These are phyloP conservation scores for Volucella bombylans DNA, from an alignment of 2,888 invertebrate genomes.

Conservation along the genomic window DNA sequence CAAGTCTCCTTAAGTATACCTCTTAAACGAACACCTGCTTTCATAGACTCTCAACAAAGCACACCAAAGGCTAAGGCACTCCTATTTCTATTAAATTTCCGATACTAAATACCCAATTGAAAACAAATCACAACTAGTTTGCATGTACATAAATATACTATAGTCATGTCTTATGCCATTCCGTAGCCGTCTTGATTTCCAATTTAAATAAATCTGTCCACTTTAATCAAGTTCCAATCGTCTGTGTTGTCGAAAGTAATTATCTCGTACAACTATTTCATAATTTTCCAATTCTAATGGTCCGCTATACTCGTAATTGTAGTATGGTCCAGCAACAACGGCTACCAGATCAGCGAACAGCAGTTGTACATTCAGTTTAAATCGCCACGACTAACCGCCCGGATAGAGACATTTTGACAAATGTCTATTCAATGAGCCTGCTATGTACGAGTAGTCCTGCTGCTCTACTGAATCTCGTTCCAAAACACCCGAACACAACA, in stretches of 20 bases:
- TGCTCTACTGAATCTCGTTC: neutral
- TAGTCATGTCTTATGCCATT: slow-evolving; percentile 23
- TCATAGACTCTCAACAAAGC: neutral
- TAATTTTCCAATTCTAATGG: slow-evolving; percentile 53
- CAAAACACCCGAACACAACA: slow-evolving; percentile 33
- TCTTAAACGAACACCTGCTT: slow-evolving; percentile 41
- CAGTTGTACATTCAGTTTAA: slow-evolving; percentile 39
- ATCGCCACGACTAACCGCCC: slow-evolving; percentile 27
- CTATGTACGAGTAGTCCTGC: slow-evolving; percentile 38
- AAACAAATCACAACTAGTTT: slow-evolving; percentile 63
- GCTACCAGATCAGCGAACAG: slow-evolving; percentile 16
- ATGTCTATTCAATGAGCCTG: slow-evolving; percentile 70
- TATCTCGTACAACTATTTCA: slow-evolving; percentile 61
- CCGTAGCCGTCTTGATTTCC: slow-evolving; percentile 14
- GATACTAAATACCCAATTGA: neutral
- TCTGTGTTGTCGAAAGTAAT: slow-evolving; percentile 52
- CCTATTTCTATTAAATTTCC: slow-evolving; percentile 33
- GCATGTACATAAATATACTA: slow-evolving; percentile 33
- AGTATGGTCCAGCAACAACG: neutral
- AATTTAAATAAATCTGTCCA: slow-evolving; percentile 69
- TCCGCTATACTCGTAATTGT: too few relatives aligned
- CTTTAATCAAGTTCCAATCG: slow-evolving; percentile 63
- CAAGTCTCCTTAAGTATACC: neutral
- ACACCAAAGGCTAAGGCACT: slow-evolving; percentile 27
- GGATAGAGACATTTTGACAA: slow-evolving; percentile 67